Percentiles rank a stretch among this genome's conserved stretches.
Conservation (phyloP, 1,140 invertebrate species). For the Drusus annulatus region DNA sequence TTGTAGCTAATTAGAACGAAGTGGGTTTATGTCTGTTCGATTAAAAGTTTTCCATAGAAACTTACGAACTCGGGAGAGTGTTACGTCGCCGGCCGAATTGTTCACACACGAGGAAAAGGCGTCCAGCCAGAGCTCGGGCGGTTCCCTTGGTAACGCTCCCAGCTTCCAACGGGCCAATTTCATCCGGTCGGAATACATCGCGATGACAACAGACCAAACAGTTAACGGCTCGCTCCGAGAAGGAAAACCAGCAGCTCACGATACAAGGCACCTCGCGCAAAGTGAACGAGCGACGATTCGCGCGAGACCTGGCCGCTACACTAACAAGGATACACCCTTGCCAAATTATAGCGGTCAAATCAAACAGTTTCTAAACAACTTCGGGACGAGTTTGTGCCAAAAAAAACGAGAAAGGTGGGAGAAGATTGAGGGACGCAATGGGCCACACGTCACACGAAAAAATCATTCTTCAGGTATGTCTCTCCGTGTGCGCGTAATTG, state of each 20-base stretch:
- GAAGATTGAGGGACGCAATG: constrained; percentile 1
- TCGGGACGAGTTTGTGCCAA: not conserved
- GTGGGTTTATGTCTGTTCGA: too few relatives aligned
- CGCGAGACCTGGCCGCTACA: not conserved
- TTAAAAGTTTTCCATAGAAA: too few relatives aligned
- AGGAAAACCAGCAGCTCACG: not conserved
- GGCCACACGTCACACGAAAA: constrained; percentile 1
- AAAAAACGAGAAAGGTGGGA: not conserved
- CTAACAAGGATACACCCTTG: too few relatives aligned
- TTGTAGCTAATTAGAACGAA: too few relatives aligned
- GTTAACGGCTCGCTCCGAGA: not conserved
- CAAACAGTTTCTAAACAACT: too few relatives aligned
- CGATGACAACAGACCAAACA: constrained; percentile 2
- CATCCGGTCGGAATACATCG: not conserved
- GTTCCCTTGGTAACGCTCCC: constrained; percentile 26
- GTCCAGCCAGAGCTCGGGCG: not conserved
- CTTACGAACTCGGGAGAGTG: too few relatives aligned
- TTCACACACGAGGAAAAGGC: not conserved
- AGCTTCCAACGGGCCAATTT: not conserved
- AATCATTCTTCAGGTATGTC: not conserved
- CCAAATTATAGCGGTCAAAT: too few relatives aligned
- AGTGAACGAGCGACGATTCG: not conserved
- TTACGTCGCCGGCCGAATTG: too few relatives aligned
- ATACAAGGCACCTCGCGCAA: not conserved
- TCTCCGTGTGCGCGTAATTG: constrained; percentile 7